These are phyloP conservation scores for Junonia oenone DNA, from an alignment of 2,888 invertebrate species.

Conservation along the genomic window DNA sequence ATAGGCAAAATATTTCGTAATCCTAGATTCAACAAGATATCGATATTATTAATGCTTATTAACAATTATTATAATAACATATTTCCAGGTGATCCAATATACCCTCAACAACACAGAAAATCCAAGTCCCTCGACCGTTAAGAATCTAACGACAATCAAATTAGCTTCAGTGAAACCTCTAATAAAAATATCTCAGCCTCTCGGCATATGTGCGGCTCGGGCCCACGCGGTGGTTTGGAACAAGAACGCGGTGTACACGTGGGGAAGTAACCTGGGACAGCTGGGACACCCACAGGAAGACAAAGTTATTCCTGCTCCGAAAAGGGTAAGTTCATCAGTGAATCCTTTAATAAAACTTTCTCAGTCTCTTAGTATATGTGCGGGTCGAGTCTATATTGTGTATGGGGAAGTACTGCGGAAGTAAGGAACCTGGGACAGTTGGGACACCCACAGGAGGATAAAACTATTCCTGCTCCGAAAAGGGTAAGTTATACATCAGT, in stretches of 20 bases:
- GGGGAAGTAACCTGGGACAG: slow-evolving; percentile 91
- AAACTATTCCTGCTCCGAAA: slow-evolving; percentile 66
- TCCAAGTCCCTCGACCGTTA: slow-evolving; percentile 51
- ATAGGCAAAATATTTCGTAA: too few species aligned
- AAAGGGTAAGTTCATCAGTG: slow-evolving; percentile 54
- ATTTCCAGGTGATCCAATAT: slow-evolving; percentile 62
- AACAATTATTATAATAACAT: not conserved
- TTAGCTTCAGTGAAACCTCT: slow-evolving; percentile 53
- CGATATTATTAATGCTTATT: too few species aligned
- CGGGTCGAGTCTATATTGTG: slow-evolving; percentile 86
- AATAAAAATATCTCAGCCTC: slow-evolving; percentile 51
- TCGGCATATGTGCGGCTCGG: slow-evolving; percentile 83
- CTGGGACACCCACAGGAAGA: slow-evolving; percentile 83
- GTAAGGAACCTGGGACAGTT: slow-evolving; percentile 91
- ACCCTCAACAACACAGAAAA: slow-evolving; percentile 55
- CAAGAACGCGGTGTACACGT: slow-evolving; percentile 82
- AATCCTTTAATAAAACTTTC: not conserved
- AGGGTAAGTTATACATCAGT: slow-evolving; percentile 56
- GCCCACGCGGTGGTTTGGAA: slow-evolving; percentile 86
- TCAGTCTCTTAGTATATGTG: too few species aligned
- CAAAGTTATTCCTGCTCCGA: slow-evolving; percentile 64
- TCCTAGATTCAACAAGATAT: too few species aligned
- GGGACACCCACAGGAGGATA: slow-evolving; percentile 81
- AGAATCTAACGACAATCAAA: slow-evolving; percentile 53
- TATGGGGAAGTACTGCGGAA: slow-evolving; percentile 81